Evolutionary conservation across 2,113 vertebrate species (phyloP).

Genomic region (Leptobrachium leishanense): DNA sequence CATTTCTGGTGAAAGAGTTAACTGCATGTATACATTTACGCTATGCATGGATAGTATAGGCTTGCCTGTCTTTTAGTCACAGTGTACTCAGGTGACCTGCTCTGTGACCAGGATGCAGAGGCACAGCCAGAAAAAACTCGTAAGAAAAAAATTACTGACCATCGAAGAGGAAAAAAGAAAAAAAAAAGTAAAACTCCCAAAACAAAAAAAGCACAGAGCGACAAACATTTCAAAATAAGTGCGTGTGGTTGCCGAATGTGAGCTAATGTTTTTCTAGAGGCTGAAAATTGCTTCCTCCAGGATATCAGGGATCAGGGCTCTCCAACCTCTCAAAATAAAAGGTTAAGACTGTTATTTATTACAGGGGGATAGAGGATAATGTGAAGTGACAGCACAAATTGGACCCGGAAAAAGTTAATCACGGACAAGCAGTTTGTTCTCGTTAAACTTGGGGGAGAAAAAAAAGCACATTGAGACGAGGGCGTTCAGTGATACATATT

Average conservation of each 20-base stretch:
- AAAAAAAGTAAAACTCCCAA: not conserved
- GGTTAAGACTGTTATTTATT: conserved; percentile 45
- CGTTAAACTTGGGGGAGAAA: not conserved
- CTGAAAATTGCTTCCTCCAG: conserved; percentile 48
- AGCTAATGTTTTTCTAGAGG: conserved; percentile 49
- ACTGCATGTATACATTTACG: too few species aligned
- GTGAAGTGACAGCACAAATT: conserved; percentile 45
- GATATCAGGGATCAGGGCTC: conserved; percentile 47
- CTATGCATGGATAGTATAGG: too few species aligned
- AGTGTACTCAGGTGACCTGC: conserved; percentile 20
- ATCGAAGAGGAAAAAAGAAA: conserved; percentile 1
- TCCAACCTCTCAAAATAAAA: conserved; percentile 35
- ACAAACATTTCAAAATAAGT: conserved; percentile 46
- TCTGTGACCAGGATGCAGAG: conserved; percentile 10
- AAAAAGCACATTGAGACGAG: conserved; percentile 7
- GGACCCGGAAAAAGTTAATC: conserved; percentile 46
- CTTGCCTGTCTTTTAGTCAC: too few species aligned
- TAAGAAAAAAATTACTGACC: conserved; percentile 17
- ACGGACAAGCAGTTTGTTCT: conserved; percentile 22
- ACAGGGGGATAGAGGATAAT: conserved; percentile 38
- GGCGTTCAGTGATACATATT: not conserved
- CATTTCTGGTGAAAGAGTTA: too few species aligned
- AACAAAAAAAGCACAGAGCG: conserved; percentile 12
- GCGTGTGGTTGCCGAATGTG: conserved; percentile 43
- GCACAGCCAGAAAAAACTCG: conserved; percentile 7